A percentile compares a stretch with the other conserved stretches of the same genome.
These are phyloP conservation scores for Adelognathus sp. DNA, from an alignment of 2,888 invertebrate genomes.

Conservation along the genomic window DNA sequence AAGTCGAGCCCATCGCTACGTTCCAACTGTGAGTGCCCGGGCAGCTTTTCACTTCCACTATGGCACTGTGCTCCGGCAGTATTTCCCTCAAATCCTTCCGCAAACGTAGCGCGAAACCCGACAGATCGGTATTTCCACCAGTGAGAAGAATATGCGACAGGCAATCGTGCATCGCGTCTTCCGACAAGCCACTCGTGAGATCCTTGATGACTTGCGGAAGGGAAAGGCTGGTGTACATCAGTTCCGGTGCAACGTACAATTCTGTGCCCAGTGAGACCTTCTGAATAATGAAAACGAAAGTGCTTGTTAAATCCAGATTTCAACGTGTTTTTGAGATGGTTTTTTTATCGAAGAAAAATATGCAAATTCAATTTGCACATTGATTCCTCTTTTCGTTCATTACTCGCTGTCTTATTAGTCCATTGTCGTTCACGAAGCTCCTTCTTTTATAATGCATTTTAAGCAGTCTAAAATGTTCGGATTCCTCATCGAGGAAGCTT, in stretches of 20 bases:
- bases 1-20: conserved; percentile 80
- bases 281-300: conserved; percentile 59
- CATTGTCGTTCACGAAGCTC: too few species aligned
- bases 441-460: too few species aligned
- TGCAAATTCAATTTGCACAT: too few species aligned
- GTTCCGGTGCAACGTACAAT: conserved; percentile 79
- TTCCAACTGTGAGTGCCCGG: conserved; percentile 80
- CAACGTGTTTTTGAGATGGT: too few species aligned
- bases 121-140: conserved; percentile 80
- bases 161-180: conserved; percentile 77
- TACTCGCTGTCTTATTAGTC: too few species aligned
- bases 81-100: conserved; percentile 77
- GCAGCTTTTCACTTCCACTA: conserved; percentile 78
- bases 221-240: conserved; percentile 79
- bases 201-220: conserved; percentile 79
- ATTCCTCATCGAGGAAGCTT: too few species aligned
- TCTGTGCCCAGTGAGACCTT: conserved; percentile 79
- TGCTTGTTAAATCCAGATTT: background rate
- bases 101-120: conserved; percentile 78
- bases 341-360: too few species aligned
- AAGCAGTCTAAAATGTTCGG: too few species aligned
- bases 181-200: conserved; percentile 76
- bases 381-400: background rate
- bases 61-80: conserved; percentile 77
- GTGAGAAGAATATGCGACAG: conserved; percentile 80